These are phyloP conservation scores for Coregonus clupeaformis DNA, from an alignment of 2,113 vertebrate genomes.

Conservation along the genomic window DNA sequence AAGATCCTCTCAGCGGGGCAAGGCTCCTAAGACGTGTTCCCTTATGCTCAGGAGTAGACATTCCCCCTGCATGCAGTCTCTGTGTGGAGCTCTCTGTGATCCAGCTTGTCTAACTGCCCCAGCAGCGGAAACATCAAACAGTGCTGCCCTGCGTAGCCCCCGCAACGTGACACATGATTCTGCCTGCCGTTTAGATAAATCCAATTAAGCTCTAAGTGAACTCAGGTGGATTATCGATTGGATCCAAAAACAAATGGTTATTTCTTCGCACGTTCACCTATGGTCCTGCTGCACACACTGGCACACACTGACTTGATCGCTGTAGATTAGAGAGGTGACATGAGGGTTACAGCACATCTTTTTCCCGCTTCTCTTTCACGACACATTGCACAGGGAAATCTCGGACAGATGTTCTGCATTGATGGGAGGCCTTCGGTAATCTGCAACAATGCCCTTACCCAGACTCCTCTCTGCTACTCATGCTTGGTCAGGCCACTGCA, in stretches of 20 bases:
- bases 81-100: not conserved
- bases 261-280: constrained; percentile 32
- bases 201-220: constrained; percentile 38
- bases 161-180: constrained; percentile 22
- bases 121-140: constrained; percentile 24
- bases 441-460: constrained; percentile 14
- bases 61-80: not conserved
- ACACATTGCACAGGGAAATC: constrained; percentile 52
- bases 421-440: constrained; percentile 16
- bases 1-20: not conserved
- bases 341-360: constrained; percentile 37
- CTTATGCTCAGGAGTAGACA: not conserved
- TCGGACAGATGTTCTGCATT: constrained; percentile 56
- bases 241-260: constrained; percentile 41
- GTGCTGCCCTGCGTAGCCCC: not conserved
- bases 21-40: not conserved
- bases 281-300: not conserved
- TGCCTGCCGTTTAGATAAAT: constrained; percentile 28
- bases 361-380: constrained; percentile 37
- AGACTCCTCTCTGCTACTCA: constrained; percentile 1
- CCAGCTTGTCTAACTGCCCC: constrained; percentile 2
- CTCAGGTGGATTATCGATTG: constrained; percentile 43
- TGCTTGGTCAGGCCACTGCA: not conserved
- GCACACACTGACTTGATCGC: constrained; percentile 49
- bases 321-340: constrained; percentile 46